Evolutionary conservation across 2,888 invertebrate genomes (phyloP).

Genomic region (Drosophila aldrichi): DNA sequence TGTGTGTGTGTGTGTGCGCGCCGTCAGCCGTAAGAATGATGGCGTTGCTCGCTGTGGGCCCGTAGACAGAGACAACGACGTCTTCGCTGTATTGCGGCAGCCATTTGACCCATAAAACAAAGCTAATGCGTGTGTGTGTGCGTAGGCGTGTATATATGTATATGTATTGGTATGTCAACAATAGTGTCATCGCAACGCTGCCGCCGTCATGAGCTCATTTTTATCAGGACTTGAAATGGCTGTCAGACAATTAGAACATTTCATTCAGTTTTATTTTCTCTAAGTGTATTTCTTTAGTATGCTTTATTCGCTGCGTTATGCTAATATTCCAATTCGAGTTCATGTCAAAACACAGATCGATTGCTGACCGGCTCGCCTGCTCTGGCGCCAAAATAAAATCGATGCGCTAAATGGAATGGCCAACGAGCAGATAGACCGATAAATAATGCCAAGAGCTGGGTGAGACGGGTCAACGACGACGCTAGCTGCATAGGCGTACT

Average conservation of each 20-base stretch:
- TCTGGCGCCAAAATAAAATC: conserved; percentile 55
- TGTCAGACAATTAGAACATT: conserved; percentile 1
- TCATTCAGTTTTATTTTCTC: neutral
- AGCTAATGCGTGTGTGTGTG: conserved; percentile 28
- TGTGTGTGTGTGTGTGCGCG: neutral
- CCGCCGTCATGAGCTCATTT: conserved; percentile 46
- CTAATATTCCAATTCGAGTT: neutral
- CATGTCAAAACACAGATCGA: conserved; percentile 20
- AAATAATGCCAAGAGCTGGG: neutral
- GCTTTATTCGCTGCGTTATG: too few species aligned
- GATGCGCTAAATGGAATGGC: conserved; percentile 32
- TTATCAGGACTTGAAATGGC: conserved; percentile 28
- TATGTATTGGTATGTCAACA: conserved; percentile 36
- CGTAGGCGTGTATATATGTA: conserved; percentile 3
- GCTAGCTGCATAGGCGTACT: conserved; percentile 32
- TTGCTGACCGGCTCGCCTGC: conserved; percentile 33
- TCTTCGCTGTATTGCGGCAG: conserved; percentile 50
- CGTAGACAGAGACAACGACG: conserved; percentile 18
- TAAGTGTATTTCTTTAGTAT: too few species aligned
- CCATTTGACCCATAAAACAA: conserved; percentile 65
- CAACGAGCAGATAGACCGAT: neutral
- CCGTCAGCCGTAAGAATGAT: conserved; percentile 43
- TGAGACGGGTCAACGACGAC: neutral
- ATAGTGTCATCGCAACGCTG: conserved; percentile 30
- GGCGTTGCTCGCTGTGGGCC: conserved; percentile 19